Conservation (phyloP, 2,113 vertebrate genomes). For the Marcusenius ussheri region DNA sequence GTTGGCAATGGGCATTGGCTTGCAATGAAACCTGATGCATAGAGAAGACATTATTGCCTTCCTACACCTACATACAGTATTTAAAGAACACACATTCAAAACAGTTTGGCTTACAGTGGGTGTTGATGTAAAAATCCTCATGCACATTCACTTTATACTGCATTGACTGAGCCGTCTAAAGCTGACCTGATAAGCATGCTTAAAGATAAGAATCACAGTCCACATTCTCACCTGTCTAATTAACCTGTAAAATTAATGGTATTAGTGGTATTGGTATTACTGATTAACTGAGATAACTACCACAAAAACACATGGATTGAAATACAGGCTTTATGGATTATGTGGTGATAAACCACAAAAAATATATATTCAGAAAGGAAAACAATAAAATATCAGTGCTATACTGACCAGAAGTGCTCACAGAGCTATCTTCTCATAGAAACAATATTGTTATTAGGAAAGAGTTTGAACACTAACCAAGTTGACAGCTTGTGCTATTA, state of each 20-base stretch:
- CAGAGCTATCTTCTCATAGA: not conserved
- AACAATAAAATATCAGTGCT: not conserved
- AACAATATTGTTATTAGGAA: not conserved
- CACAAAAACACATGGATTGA: not conserved
- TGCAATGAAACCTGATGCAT: too few species aligned
- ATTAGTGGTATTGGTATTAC: not conserved
- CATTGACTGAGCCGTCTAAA: too few species aligned
- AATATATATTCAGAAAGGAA: not conserved
- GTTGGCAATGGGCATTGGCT: too few species aligned
- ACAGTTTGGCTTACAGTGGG: too few species aligned
- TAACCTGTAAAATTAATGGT: not conserved
- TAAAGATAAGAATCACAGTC: too few species aligned
- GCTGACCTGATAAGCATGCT: too few species aligned
- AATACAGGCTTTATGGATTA: not conserved
- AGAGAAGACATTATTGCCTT: too few species aligned
- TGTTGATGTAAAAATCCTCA: too few species aligned
- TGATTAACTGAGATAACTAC: not conserved
- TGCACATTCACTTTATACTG: too few species aligned
- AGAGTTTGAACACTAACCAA: not conserved
- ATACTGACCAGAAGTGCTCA: not conserved
- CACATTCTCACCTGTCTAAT: not conserved
- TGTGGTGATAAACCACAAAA: too few species aligned
- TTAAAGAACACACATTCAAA: too few species aligned
- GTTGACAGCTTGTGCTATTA: not conserved
- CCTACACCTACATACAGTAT: too few species aligned